Conservation (phyloP, 2,113 vertebrate genomes). For the Oenanthe melanoleuca region DNA sequence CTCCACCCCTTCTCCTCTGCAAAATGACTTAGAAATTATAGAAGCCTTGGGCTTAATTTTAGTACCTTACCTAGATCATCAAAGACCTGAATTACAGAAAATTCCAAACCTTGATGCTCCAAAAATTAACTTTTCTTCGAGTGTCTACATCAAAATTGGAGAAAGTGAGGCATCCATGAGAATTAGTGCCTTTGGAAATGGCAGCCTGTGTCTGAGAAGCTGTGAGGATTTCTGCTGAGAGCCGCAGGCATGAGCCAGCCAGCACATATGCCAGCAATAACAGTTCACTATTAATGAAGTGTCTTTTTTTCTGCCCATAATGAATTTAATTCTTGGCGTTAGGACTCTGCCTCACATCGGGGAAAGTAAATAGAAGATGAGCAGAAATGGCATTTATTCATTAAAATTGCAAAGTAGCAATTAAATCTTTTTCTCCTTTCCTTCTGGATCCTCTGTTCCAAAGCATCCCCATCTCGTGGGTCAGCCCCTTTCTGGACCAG, state of each 20-base stretch:
- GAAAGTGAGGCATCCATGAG: neutral
- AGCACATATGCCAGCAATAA: slow-evolving; percentile 58
- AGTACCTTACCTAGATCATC: neutral
- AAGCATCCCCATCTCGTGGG: neutral
- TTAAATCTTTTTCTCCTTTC: slow-evolving; percentile 2
- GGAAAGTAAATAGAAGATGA: slow-evolving; percentile 53
- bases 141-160: neutral
- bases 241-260: slow-evolving; percentile 15
- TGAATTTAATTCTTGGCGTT: slow-evolving; percentile 56
- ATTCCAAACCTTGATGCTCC: neutral
- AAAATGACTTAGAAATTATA: neutral
- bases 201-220: slow-evolving; percentile 23
- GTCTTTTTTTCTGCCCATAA: slow-evolving; percentile 46
- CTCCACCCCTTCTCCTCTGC: neutral
- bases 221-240: slow-evolving; percentile 41
- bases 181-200: neutral
- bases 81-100: neutral
- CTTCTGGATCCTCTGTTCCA: neutral
- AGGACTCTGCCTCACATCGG: slow-evolving; percentile 33
- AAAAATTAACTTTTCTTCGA: neutral
- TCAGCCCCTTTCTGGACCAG: neutral
- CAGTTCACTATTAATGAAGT: slow-evolving; percentile 62
- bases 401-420: slow-evolving; percentile 59
- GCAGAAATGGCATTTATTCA: slow-evolving; percentile 46
- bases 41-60: neutral